These are phyloP conservation scores for Apus apus DNA, from an alignment of 2,113 vertebrate genomes.

Conservation along the genomic window DNA sequence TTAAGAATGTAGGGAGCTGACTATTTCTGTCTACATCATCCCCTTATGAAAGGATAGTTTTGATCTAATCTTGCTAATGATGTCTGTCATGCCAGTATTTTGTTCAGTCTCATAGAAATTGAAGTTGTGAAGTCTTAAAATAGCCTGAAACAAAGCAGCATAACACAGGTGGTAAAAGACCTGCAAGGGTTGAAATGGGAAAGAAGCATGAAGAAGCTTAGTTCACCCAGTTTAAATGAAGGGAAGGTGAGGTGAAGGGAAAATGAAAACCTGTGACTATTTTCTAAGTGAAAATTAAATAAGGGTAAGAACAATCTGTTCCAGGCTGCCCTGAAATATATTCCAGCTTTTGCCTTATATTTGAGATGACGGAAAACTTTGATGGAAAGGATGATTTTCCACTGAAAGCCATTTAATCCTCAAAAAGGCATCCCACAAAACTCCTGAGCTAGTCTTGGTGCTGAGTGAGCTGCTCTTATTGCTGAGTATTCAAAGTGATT, in stretches of 20 bases:
- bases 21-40: neutral
- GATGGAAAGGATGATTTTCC: neutral
- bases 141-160: neutral
- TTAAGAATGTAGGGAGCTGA: neutral
- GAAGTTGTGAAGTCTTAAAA: neutral
- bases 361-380: neutral
- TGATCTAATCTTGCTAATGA: neutral
- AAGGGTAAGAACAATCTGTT: neutral
- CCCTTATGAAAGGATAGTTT: neutral
- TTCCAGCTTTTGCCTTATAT: neutral
- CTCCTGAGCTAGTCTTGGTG: neutral
- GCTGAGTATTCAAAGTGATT: neutral
- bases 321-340: neutral
- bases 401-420: neutral
- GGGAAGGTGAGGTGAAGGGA: neutral
- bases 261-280: neutral
- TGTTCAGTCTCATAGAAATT: neutral
- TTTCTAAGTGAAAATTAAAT: slow-evolving; percentile 5
- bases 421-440: neutral
- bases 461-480: neutral
- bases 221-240: neutral
- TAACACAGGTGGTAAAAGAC: neutral
- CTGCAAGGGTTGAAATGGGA: neutral
- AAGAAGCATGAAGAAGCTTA: neutral
- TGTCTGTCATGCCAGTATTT: neutral